A percentile compares a stretch with the other conserved stretches of the same genome.
Conservation (phyloP, 35 echinoderm and acorn worm species). For the Apostichopus californicus region DNA sequence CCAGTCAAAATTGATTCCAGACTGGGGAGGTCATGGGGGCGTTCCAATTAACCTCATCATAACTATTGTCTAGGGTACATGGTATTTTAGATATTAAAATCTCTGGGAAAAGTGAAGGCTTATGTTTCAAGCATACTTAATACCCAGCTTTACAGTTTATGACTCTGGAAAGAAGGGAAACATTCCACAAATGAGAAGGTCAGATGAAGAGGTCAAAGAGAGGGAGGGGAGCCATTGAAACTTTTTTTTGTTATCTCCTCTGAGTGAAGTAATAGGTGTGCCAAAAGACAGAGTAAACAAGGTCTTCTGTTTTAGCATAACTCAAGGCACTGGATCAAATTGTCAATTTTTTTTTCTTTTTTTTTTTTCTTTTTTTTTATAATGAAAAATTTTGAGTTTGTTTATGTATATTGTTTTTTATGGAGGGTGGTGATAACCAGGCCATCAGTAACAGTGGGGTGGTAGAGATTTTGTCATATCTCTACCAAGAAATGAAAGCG, state of each 20-base stretch:
- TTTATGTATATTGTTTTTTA: constrained; percentile 29
- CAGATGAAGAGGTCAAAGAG: constrained; percentile 38
- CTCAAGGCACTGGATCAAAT: constrained; percentile 26
- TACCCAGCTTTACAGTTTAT: constrained; percentile 3
- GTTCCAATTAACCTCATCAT: constrained; percentile 60
- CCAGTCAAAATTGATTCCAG: constrained; percentile 43
- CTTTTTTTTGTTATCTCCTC: background rate
- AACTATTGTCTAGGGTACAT: constrained; percentile 57
- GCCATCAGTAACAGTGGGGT: constrained; percentile 1
- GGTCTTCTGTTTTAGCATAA: background rate
- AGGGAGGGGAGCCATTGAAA: constrained; percentile 45
- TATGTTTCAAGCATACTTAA: constrained; percentile 48
- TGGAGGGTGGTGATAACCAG: constrained; percentile 26
- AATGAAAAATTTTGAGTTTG: constrained; percentile 15
- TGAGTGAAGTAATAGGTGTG: constrained; percentile 41
- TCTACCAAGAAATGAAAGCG: background rate
- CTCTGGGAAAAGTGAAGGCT: constrained; percentile 10
- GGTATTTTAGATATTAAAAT: constrained; percentile 48
- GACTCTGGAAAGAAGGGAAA: constrained; percentile 20
- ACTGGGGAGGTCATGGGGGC: constrained; percentile 33
- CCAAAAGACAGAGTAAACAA: constrained; percentile 53
- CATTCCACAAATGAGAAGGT: constrained; percentile 23
- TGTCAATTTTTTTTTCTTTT: background rate
- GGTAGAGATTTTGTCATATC: background rate
- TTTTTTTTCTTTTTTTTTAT: no score